Evolutionary conservation across 2,797 vertebrate genomes (phyloP), one percentile per base, ranked within the genome.

Genomic region (Corythornis leucogaster): DNA sequence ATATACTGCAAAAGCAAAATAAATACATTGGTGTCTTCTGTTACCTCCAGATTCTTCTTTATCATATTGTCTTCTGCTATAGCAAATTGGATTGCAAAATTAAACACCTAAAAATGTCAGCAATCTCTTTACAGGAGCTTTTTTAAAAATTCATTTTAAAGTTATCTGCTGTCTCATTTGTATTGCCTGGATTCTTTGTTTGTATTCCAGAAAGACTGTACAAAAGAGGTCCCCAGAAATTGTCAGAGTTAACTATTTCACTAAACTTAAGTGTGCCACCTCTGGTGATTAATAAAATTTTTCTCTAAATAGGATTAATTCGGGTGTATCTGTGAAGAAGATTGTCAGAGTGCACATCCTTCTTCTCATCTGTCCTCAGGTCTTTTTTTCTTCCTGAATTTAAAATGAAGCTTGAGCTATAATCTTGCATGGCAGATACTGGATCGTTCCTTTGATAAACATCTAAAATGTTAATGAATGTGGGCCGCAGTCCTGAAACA

Each of bases 381-480:
- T 95, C 95, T 96, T 97, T 94, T 92, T 93, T 93, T 73, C 87
- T 96, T 94, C 87, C 94, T 97, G 97, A 97, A 97, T 97, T 97
- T 97, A 94, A 97, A 98, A 98, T 97, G 97, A 97, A 97, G 97
- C 96, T 89, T 83, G 92, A 97, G 97, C 96, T 97, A 92, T 97
- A 97, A 98, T 97, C 97, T 97, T 89, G 81, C 93, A 94, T 97
- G 96, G 96, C 97, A 97, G 97, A 97, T 95, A 95, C 95, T 96
- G 96, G 96, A 97, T 97, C 92, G 61, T 97, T 96, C 93, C 96
- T 98, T 97, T 97, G 97, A 98, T 98, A 98, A 98, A 97, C 97
- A 98, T 98, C 97, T 97, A 97, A 98, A 98, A 98, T 98, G 98
- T 97, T 97, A 98, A 98, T 98, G 96, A 97, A 90, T 85, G 90